Base-by-base conservation (phyloP, 2,888 invertebrate genomes). In the Pammene aurita region DNA sequence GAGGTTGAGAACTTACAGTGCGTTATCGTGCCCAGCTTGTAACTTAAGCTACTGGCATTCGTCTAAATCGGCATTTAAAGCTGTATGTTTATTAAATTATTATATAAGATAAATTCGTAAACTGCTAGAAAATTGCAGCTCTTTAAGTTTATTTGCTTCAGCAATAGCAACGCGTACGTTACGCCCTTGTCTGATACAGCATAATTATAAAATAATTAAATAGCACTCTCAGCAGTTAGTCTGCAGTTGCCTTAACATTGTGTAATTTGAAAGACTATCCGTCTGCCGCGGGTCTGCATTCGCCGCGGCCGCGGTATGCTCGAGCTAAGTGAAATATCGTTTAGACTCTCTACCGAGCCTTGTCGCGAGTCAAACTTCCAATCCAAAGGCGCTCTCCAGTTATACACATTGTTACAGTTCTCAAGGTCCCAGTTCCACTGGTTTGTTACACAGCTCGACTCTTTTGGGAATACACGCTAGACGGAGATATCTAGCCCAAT, bases 191-290 rank as follows among this genome's bases (percentile, higher is more conserved):
- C n/a, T 44, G 5, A 44, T 44, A 13, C n/a, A n/a, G n/a, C 44
- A 26, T 1, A n/a, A 46, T n/a, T 14, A 46, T 14, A 5, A n/a
- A 50, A 52, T 26, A 57, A 34, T 35, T 34, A 7, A 46, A 66
- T 14, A 9, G 14, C n/a, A n/a, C 16, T 34, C n/a, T 34, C 34
- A n/a, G 18, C 38, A 48, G 38, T n/a, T n/a, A n/a, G n/a, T 38
- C 42, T 35, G 54, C 34, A 67, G 61, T 48, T 26, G 67, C 41
- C 62, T 55, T 48, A 46, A 48, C 42, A 42, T 42, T 58, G 26
- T 66, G 55, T 61, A 46, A 67, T 55, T 62, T 62, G 55, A 62
- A 44, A 67, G 56, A 56, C 48, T 56, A 55, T 67, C 55, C 26
- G 56, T 38, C 62, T 61, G 41, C 50, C 55, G 56, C 46, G 61